phyloP scores from a whole-genome alignment of 2,888 invertebrate species.

The Cordylochernes scorpioides region DNA sequence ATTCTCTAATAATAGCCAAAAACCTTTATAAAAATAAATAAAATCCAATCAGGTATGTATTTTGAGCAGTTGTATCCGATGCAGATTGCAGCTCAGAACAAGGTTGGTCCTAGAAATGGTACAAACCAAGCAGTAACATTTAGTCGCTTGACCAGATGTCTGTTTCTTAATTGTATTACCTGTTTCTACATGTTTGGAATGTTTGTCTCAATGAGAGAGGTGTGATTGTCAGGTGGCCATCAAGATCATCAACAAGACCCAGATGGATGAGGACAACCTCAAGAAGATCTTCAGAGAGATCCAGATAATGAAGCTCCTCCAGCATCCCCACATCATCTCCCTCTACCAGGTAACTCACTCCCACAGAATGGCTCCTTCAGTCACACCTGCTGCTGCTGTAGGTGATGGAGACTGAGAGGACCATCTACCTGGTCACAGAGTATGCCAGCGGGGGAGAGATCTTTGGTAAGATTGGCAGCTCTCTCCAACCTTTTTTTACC shows the following conservation, averaged over 20 bases:
- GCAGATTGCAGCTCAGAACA: no score
- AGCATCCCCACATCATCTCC: slow-evolving; percentile 28
- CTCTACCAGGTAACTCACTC: slow-evolving; percentile 26
- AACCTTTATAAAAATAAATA: no score
- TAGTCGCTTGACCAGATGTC: no score
- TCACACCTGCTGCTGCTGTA: slow-evolving; percentile 18
- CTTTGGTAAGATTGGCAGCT: slow-evolving; percentile 78
- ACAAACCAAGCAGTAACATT: no score
- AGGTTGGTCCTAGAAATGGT: no score
- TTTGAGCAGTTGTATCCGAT: no score
- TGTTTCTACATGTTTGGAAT: no score
- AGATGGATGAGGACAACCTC: slow-evolving; percentile 26
- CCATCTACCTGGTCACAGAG: slow-evolving; percentile 90
- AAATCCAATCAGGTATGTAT: no score
- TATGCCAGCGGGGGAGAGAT: slow-evolving; percentile 92
- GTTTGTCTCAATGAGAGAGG: no score
- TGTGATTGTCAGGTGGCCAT: slow-evolving; percentile 31
- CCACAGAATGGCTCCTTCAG: background rate
- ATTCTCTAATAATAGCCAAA: no score
- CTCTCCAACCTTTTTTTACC: no score
- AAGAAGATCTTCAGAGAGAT: slow-evolving; percentile 29
- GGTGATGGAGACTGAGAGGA: slow-evolving; percentile 78
- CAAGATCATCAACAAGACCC: slow-evolving; percentile 29
- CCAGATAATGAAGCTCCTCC: slow-evolving; percentile 28
- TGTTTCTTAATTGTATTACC: no score